Evolutionary conservation across 2,888 invertebrate species (phyloP).

Genomic region (Parnassius apollo): DNA sequence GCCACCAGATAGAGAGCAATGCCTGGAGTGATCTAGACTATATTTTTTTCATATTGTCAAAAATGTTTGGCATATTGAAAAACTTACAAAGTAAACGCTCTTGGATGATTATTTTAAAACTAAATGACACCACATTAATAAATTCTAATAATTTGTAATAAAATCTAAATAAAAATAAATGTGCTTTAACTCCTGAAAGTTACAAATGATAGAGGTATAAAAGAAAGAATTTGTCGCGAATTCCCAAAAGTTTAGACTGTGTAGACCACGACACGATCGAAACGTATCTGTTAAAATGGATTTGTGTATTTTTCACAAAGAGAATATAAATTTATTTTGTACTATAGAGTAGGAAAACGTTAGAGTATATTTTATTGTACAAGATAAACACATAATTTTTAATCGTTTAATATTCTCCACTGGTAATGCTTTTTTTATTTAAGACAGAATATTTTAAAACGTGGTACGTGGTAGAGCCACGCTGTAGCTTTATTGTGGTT

Average conservation of each 20-base stretch:
- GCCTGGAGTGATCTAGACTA: too few relatives aligned
- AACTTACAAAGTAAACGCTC: too few relatives aligned
- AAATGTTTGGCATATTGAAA: background rate
- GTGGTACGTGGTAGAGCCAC: too few relatives aligned
- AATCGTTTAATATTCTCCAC: too few relatives aligned
- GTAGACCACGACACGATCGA: conserved; percentile 19
- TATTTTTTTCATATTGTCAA: too few relatives aligned
- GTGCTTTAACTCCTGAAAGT: conserved; percentile 11
- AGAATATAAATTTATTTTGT: conserved; percentile 48
- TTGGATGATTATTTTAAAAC: too few relatives aligned
- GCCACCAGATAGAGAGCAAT: too few relatives aligned
- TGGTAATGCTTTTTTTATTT: too few relatives aligned
- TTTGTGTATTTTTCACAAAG: conserved; percentile 35
- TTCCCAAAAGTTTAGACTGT: conserved; percentile 23
- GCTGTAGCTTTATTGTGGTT: too few relatives aligned
- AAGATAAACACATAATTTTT: too few relatives aligned
- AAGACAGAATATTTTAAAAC: too few relatives aligned
- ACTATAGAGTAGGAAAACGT: conserved; percentile 15
- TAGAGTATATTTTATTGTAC: background rate
- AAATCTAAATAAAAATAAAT: background rate
- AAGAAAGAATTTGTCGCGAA: conserved; percentile 28
- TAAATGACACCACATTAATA: too few relatives aligned
- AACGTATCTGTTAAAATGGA: conserved; percentile 27
- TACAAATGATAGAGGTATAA: conserved; percentile 1
- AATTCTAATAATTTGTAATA: background rate